phyloP scores from a whole-genome alignment of 2,113 vertebrate genomes.

The Phrynocephalus versicolor region DNA sequence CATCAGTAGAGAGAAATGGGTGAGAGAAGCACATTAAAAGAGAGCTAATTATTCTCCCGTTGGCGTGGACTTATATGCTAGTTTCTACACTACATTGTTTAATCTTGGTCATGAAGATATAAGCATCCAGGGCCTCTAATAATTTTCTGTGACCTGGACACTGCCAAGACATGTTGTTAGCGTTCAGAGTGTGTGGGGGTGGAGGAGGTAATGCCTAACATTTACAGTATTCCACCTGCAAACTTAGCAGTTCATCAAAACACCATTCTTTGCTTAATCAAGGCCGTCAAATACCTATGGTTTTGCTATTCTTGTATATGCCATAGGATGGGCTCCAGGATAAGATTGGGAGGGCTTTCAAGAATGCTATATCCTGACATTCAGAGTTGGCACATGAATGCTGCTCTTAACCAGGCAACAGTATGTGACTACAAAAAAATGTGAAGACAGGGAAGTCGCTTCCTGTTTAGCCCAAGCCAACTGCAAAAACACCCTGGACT shows the following conservation, averaged over 20 bases:
- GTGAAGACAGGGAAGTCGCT: not conserved
- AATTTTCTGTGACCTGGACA: slow-evolving; percentile 21
- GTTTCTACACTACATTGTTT: not conserved
- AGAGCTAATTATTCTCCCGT: not conserved
- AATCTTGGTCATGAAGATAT: not conserved
- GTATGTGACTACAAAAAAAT: not conserved
- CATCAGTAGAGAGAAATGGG: not conserved
- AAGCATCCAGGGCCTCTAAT: slow-evolving; percentile 25
- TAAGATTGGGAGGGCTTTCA: not conserved
- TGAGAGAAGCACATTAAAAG: not conserved
- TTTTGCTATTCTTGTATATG: not conserved
- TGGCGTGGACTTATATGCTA: not conserved
- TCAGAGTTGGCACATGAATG: not conserved
- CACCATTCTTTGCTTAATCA: not conserved
- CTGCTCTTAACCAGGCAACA: not conserved
- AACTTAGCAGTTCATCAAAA: not conserved
- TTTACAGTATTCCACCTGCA: not conserved
- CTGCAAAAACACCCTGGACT: not conserved
- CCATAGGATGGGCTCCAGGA: not conserved
- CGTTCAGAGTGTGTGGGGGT: not conserved
- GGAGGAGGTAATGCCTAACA: slow-evolving; percentile 3
- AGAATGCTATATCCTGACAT: not conserved
- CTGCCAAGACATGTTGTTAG: not conserved
- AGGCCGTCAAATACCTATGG: not conserved
- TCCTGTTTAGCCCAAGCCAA: not conserved